Percentiles rank a stretch among this genome's conserved stretches.
Conservation (phyloP, 1,140 invertebrate genomes). For the Parasteatoda tepidariorum region DNA sequence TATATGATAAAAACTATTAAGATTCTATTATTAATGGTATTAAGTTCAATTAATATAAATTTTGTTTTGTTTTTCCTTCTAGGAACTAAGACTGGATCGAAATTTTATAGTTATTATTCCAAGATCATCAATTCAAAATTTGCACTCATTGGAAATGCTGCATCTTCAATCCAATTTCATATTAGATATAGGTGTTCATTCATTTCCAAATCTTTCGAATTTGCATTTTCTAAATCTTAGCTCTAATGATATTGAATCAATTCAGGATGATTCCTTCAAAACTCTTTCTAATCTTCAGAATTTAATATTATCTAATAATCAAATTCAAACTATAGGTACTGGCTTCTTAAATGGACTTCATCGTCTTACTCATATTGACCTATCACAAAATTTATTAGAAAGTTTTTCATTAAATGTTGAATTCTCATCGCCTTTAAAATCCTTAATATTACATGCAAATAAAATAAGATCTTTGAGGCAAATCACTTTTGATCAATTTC, state of each 20-base stretch:
- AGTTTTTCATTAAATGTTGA: slow-evolving; percentile 83
- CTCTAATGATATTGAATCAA: slow-evolving; percentile 78
- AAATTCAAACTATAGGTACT: slow-evolving; percentile 81
- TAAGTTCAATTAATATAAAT: too few relatives aligned
- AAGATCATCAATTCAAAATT: slow-evolving; percentile 81
- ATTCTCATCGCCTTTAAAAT: slow-evolving; percentile 77
- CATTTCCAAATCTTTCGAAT: slow-evolving; percentile 61
- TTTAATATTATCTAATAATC: slow-evolving; percentile 81
- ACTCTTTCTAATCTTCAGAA: slow-evolving; percentile 76
- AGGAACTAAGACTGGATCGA: slow-evolving; percentile 83
- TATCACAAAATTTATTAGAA: slow-evolving; percentile 85
- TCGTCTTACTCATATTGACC: slow-evolving; percentile 80
- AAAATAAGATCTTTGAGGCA: slow-evolving; percentile 66
- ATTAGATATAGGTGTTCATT: slow-evolving; percentile 44
- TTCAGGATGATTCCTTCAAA: slow-evolving; percentile 80
- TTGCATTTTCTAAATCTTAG: slow-evolving; percentile 81
- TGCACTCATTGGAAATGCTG: slow-evolving; percentile 77
- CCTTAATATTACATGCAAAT: slow-evolving; percentile 71
- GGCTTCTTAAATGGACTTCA: slow-evolving; percentile 77
- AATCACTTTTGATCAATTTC: slow-evolving; percentile 44
- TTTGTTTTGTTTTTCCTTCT: slow-evolving; percentile 67
- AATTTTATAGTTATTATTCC: slow-evolving; percentile 83
- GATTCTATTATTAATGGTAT: too few relatives aligned
- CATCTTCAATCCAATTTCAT: slow-evolving; percentile 83
- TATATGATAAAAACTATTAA: too few relatives aligned